phyloP scores from a whole-genome alignment of 2,888 invertebrate species.

The Tinea semifulvella region DNA sequence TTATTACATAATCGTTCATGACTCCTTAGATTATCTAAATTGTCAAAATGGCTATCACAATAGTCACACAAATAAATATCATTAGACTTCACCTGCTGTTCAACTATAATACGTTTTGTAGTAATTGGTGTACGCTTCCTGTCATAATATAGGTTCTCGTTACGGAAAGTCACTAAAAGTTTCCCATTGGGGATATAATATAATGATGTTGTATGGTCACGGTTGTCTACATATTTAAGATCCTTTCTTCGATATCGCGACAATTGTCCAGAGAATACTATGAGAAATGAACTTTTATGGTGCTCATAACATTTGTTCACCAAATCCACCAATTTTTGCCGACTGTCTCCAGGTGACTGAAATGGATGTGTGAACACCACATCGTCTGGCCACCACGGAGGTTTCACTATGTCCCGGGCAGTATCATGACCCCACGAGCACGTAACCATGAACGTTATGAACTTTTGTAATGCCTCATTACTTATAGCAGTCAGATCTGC shows the following conservation, averaged over 20 bases:
- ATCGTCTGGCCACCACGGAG: constrained; percentile 77
- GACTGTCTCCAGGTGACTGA: constrained; percentile 51
- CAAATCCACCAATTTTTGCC: constrained; percentile 68
- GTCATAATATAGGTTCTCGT: constrained; percentile 73
- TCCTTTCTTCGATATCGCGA: constrained; percentile 71
- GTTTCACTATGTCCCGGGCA: constrained; percentile 64
- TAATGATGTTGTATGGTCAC: constrained; percentile 76
- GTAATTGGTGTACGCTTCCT: constrained; percentile 35
- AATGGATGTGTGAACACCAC: constrained; percentile 73
- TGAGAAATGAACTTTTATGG: constrained; percentile 75
- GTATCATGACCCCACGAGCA: constrained; percentile 76
- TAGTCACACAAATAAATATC: constrained; percentile 80
- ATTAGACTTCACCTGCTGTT: constrained; percentile 65
- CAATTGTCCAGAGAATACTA: constrained; percentile 75
- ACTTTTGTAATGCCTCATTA: constrained; percentile 71
- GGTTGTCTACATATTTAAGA: constrained; percentile 75
- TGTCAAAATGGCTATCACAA: constrained; percentile 77
- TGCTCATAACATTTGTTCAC: constrained; percentile 76
- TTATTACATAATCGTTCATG: constrained; percentile 59
- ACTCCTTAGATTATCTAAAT: constrained; percentile 39
- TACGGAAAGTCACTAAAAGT: constrained; percentile 77
- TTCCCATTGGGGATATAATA: constrained; percentile 72
- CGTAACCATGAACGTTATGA: constrained; percentile 79
- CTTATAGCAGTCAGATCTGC: constrained; percentile 71
- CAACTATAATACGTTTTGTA: constrained; percentile 49